phyloP scores from a whole-genome alignment of 2,113 vertebrate species.

The Silurus glanis region DNA sequence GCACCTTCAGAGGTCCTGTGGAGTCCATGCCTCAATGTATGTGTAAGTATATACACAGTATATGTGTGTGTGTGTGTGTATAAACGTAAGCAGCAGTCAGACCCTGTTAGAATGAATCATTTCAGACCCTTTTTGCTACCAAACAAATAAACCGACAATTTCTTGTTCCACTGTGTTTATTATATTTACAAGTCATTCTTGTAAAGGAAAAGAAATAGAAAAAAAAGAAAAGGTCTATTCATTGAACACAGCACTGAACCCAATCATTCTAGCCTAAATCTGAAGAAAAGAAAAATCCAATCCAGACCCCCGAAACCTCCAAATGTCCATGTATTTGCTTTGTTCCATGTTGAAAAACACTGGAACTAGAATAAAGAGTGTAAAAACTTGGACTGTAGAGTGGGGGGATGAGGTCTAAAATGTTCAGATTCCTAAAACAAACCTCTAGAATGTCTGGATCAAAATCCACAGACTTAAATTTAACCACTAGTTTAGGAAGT shows the following conservation, averaged over 20 bases:
- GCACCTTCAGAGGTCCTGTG: too few species aligned
- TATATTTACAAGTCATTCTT: constrained; percentile 60
- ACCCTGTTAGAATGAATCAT: background rate
- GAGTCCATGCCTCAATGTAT: too few species aligned
- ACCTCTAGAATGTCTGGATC: background rate
- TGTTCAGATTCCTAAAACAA: background rate
- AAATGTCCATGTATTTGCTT: background rate
- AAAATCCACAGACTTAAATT: background rate
- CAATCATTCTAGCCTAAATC: constrained; percentile 38
- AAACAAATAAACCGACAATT: constrained; percentile 14
- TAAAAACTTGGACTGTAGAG: background rate
- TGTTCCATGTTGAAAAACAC: background rate
- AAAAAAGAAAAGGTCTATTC: constrained; percentile 54
- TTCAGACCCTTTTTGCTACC: background rate
- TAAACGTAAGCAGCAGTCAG: background rate
- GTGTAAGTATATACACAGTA: too few species aligned
- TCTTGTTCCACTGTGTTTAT: constrained; percentile 52
- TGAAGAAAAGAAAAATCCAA: background rate
- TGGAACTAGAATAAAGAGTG: background rate
- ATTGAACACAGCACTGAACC: constrained; percentile 50
- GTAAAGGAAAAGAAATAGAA: constrained; percentile 61
- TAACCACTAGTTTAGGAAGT: constrained; percentile 1
- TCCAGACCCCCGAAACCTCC: background rate
- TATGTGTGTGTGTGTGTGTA: too few species aligned
- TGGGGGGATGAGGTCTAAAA: constrained; percentile 14